Percentiles rank a stretch among this genome's conserved stretches.
Conservation (phyloP, 2,797 vertebrate species). For the Intellagama lesueurii region DNA sequence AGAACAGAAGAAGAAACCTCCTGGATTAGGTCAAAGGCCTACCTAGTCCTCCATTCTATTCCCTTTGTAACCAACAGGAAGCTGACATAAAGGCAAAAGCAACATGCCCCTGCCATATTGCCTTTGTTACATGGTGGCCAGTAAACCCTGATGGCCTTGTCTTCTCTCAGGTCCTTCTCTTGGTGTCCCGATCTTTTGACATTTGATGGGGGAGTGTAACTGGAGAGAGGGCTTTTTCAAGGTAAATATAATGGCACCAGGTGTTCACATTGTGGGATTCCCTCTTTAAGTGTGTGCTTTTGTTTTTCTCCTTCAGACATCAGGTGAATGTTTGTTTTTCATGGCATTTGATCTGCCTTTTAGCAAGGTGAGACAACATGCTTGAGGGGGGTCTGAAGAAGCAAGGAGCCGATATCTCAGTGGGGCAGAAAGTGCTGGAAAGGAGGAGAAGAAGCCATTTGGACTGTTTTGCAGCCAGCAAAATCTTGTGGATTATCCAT, state of each 20-base stretch:
- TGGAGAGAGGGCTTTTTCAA: background rate
- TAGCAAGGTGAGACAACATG: too few relatives aligned
- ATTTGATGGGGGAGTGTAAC: background rate
- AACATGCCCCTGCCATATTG: too few relatives aligned
- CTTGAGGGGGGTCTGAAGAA: background rate
- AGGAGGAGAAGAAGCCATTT: background rate
- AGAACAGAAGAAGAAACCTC: too few relatives aligned
- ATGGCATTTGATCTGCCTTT: too few relatives aligned
- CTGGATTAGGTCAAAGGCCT: too few relatives aligned
- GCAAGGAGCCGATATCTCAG: too few relatives aligned
- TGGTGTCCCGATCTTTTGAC: background rate
- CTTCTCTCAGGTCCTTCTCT: background rate
- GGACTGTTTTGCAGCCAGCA: background rate
- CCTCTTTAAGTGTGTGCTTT: background rate
- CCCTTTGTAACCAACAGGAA: too few relatives aligned
- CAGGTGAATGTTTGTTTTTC: too few relatives aligned
- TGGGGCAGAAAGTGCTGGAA: background rate
- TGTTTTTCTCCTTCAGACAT: background rate
- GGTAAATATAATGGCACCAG: background rate
- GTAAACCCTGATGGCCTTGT: background rate
- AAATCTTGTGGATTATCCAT: too few relatives aligned
- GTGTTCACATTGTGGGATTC: background rate
- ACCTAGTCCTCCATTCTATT: too few relatives aligned
- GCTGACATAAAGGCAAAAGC: too few relatives aligned
- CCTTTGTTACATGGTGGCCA: too few relatives aligned